Base-by-base conservation (phyloP, 2,888 invertebrate genomes). In the Thymelicus sylvestris region DNA sequence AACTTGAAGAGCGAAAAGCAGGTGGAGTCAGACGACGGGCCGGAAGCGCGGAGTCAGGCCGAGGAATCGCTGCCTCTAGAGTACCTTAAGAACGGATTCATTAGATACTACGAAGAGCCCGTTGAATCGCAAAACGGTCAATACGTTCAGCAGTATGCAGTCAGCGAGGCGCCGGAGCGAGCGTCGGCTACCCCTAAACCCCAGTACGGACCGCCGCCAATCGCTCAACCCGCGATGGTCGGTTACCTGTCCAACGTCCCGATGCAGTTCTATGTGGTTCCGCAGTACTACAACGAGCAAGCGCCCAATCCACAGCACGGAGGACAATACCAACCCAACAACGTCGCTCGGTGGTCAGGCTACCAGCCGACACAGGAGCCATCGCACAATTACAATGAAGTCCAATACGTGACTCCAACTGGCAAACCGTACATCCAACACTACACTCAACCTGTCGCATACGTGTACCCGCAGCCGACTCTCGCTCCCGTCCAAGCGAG, bases 1-100 rank as follows among this genome's bases (percentile, higher is more conserved):
- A 96, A 96, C 80, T 85, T 96, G 67, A 94, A 94, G 66, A 95
- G 94, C 77, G 96, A 96, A 84, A 91, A 92, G 75, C 90, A 91
- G 76, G 87, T 85, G 70, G 80, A 89, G 1, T 72, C 78, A 10
- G 87, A 86, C 0, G 86, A 87, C 72, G 73, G 84, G 0, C 87
- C 86, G 50, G 78, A 80, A 2, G 75, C 83, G 7, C 83, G 86
- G 72, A 75, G 74, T 8, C 71, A 74, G 19, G 79, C 76, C 6
- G 73, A 82, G 0, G 80, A 75, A 7, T 73, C 83, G n/a, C 73
- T 81, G 24, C 84, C 88, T 2, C 74, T 91, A 7, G 89, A 92
- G 13, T 89, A 86, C 75, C 78, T 92, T 7, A 93, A 91, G 72
- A 89, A 80, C 67, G 88, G 87, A 39, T 76, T 89, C 12, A 76